Evolutionary conservation across 2,888 invertebrate species (phyloP), one percentile per base, ranked within the genome.

Genomic region (Tryphoninae sp.): DNA sequence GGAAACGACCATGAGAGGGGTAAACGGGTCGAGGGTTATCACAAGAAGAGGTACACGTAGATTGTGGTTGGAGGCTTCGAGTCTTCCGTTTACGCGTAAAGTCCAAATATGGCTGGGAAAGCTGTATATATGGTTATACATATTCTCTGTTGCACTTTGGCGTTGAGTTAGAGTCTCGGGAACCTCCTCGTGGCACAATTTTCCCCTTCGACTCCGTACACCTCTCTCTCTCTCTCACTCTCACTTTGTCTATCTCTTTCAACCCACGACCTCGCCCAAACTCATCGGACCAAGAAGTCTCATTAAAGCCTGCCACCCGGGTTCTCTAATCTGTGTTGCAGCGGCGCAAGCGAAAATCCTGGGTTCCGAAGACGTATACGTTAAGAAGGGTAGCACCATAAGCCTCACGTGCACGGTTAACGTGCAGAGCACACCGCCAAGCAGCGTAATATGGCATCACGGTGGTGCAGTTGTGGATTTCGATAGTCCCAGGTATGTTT

Each of bases 351-450:
- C 97, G 64, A 95, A 95, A 91, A 97, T 97, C 90, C 95, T 95
- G 92, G 97, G 97, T 83, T 96, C 97, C 59, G 95, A 96, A 87
- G 97, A 97, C 89, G 96, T 97, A 86, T 97, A 96, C 92, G 97
- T 97, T 89, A 97, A 97, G 93, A 96, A 96, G 91, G 97, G 97
- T 88, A 97, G 97, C 92, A 97, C 97, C 86, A 97, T 97, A 93
- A 97, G 97, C 87, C 93, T 97, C 90, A 96, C 97, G 79, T 97
- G 97, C 92, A 95, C 96, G 71, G 96, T 97, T 87, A 97, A 97
- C 92, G 96, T 97, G 88, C 97, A 97, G 92, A 96, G 97, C 80
- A 95, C 95, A 85, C 96, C 95, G 19, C 95, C 95, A 16, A 94
- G 94, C 83, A 94, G 94, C 88, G 95, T 95, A 83, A 95, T 95